phyloP scores from a whole-genome alignment of 2,888 invertebrate genomes.

The Tanaodytes sp. region DNA sequence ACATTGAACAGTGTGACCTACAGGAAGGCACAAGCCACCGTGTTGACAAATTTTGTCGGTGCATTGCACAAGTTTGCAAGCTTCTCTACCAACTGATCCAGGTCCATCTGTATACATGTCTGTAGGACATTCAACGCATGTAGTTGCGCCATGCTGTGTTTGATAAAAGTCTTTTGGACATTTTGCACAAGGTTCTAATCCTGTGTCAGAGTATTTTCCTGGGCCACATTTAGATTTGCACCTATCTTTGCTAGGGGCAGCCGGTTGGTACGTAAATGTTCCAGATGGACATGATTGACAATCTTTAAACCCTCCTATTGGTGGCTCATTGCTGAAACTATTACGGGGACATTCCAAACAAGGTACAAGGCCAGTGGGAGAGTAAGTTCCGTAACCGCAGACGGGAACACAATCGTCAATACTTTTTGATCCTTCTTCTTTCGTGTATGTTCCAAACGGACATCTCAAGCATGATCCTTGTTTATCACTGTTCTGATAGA shows the following conservation, averaged over 20 bases:
- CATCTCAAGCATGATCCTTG: conserved; percentile 93
- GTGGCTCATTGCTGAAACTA: conserved; percentile 90
- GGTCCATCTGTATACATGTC: conserved; percentile 88
- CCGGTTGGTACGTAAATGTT: conserved; percentile 91
- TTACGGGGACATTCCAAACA: conserved; percentile 95
- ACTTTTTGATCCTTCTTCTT: conserved; percentile 90
- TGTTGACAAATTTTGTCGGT: conserved; percentile 91
- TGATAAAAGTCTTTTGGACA: conserved; percentile 96
- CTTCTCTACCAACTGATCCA: conserved; percentile 87
- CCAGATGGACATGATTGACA: conserved; percentile 94
- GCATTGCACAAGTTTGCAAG: conserved; percentile 90
- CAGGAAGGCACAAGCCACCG: conserved; percentile 90
- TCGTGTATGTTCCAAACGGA: conserved; percentile 93
- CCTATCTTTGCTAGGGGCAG: conserved; percentile 86
- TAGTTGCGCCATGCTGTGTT: conserved; percentile 85
- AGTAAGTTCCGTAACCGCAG: conserved; percentile 96
- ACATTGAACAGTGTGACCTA: conserved; percentile 91
- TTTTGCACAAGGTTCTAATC: conserved; percentile 92
- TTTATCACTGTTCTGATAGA: conserved; percentile 92
- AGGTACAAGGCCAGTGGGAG: conserved; percentile 90
- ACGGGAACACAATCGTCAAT: conserved; percentile 91
- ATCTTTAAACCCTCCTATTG: conserved; percentile 91
- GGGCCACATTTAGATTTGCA: conserved; percentile 91
- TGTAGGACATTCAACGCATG: conserved; percentile 91
- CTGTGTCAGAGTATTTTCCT: conserved; percentile 93